Base-by-base conservation (phyloP, 2,797 vertebrate genomes). In the Leptatherina wallacei region DNA sequence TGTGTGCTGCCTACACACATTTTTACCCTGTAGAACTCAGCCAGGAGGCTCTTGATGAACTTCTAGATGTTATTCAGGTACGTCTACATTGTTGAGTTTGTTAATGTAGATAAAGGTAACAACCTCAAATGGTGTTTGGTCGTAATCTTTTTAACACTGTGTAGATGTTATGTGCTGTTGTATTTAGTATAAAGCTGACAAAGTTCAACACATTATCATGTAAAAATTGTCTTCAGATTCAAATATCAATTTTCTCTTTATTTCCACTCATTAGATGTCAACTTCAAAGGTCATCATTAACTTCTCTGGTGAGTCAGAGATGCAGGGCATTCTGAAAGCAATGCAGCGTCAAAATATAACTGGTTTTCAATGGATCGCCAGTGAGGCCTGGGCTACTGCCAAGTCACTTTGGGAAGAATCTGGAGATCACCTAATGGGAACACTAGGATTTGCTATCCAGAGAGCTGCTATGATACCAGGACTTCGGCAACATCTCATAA, bases 351-450 rank as follows among this genome's bases (percentile, higher is more conserved):
- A 84, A 36, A 95, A 96, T 61, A 72, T 96, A 18, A 93, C 89
- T 0, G 87, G 86, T 44, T 85, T 92, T 70, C 95, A 95, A 2
- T 95, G 95, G 94, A 92, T 95, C 18, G 93, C 93, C 1, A 95
- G 94, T 11, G 95, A 96, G 73, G 94, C 94, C 4, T 96, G 95
- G 95, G 76, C 94, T 7, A 95, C 94, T 16, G 92, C 92, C 3
- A 92, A 87, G 30, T 88, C 89, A n/a, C 92, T 96, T 36, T 94
- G 94, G 88, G 91, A 84, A 56, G 87, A 94, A 20, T 95, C 93
- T 73, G 91, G 86, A 22, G 84, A 91, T 11, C 88, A 94, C 57
- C 90, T 96, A 61, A 82, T 67, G 2, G 95, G 95, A 71, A 94
- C 91, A 4, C 82, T 95, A 62, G 95, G 95, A 16, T 96, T 96